These are phyloP conservation scores for Callimorpha dominula DNA, from an alignment of 2,888 invertebrate genomes.

Conservation along the genomic window DNA sequence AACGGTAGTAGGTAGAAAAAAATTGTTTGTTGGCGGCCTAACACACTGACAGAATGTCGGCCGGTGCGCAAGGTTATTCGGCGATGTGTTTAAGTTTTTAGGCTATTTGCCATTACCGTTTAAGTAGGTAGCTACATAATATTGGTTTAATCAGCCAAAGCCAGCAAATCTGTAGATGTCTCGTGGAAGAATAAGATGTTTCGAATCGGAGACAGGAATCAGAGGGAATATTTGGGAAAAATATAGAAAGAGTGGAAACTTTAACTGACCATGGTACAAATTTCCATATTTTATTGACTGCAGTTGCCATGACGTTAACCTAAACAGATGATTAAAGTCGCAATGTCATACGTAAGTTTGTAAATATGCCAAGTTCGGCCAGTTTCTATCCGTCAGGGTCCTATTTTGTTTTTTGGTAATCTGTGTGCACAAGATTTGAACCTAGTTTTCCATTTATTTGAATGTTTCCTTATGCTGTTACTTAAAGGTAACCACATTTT, in stretches of 20 bases:
- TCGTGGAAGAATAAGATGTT: background rate
- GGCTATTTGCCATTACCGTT: slow-evolving; percentile 31
- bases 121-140: slow-evolving; percentile 18
- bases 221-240: background rate
- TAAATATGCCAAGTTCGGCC: slow-evolving; percentile 11
- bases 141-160: slow-evolving; percentile 4
- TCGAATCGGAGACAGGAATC: background rate
- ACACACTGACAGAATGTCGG: slow-evolving; percentile 50
- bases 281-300: slow-evolving; percentile 13
- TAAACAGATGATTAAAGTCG: slow-evolving; percentile 17
- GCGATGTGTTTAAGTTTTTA: slow-evolving; percentile 32
- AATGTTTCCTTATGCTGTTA: background rate
- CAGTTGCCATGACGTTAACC: slow-evolving; percentile 21
- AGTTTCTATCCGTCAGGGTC: slow-evolving; percentile 10
- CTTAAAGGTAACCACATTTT: background rate
- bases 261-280: slow-evolving; percentile 8
- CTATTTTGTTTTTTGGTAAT: background rate
- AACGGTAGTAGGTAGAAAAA: slow-evolving; percentile 60
- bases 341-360: slow-evolving; percentile 3
- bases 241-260: slow-evolving; percentile 1
- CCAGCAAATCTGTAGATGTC: background rate
- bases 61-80: slow-evolving; percentile 44
- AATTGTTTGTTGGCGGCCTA: slow-evolving; percentile 52
- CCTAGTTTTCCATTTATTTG: background rate
- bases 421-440: background rate